Conservation (phyloP, 1,140 invertebrate genomes). For the Mercenaria mercenaria region DNA sequence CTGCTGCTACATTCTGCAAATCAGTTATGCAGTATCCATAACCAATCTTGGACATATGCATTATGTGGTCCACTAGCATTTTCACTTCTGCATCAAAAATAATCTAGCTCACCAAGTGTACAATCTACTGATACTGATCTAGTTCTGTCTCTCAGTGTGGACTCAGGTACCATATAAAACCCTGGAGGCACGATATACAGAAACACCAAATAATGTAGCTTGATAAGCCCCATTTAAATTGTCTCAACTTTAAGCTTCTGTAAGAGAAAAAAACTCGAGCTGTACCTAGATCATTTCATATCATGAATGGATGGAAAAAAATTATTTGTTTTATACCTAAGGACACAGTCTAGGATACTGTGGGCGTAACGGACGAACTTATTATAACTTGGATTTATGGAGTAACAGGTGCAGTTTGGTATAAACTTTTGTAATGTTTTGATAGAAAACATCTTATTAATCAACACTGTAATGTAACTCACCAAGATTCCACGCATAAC, state of each 20-base stretch:
- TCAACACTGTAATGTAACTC: no score
- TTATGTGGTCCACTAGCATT: neutral
- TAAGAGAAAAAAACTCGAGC: neutral
- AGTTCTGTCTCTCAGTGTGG: constrained; percentile 30
- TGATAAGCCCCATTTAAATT: constrained; percentile 12
- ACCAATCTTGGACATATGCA: neutral
- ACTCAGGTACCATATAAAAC: neutral
- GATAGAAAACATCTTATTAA: no score
- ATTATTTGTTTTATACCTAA: neutral
- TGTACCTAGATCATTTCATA: no score
- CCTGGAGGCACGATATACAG: neutral
- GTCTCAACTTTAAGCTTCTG: neutral
- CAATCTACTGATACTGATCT: neutral
- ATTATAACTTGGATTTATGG: no score
- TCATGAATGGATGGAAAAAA: neutral
- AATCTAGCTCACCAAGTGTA: neutral
- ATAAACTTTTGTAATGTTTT: no score
- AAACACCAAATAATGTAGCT: constrained; percentile 4
- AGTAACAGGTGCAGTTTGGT: no score
- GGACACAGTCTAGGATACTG: neutral
- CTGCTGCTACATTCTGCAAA: neutral
- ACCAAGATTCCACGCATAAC: no score
- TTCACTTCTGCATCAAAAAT: neutral
- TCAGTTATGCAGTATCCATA: constrained; percentile 9
- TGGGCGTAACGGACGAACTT: no score